Evolutionary conservation across 2,888 invertebrate species (phyloP), one percentile per base, ranked within the genome.

Genomic region (Trisateles emortualis): DNA sequence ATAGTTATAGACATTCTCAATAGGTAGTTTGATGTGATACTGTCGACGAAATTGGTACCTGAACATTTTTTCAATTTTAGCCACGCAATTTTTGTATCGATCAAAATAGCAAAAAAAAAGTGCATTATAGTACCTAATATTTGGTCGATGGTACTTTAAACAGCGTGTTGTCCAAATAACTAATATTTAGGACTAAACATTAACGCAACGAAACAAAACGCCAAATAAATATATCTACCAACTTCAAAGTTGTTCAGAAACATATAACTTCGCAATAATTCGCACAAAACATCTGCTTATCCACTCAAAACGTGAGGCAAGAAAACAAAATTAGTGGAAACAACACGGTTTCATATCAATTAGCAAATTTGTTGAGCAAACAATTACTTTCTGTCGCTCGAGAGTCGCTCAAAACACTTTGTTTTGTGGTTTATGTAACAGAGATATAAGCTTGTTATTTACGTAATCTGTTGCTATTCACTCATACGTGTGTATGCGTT

Each of bases 381-480:
- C 69, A 64, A 68, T 64, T 63, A 66, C 51, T 60, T 69, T 48
- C 39, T 39, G 50, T 53, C 58, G 54, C 57, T 59, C 59, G 43
- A 52, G 63, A 65, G 61, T 62, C 60, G 52, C 55, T 70, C 54
- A 33, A 54, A 56, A 54, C 47, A 67, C 64, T 70, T 70, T 70
- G 68, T 76, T 64, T 50, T 57, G 64, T 42, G 52, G 69, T 59
- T 66, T 59, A 60, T 59, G 52, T 51, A 60, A 68, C 52, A 51
- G 41, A 45, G 38, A 40, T 43, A 49, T 50, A 52, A 55, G 48
- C 59, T 44, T 53, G 54, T 52, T 59, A 60, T 60, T 69, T 61
- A 53, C 68, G 65, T 68, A 71, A 80, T 75, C 72, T 73, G 70
- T 71, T 69, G 68, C 59, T 64, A 70, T 68, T 72, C 67, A 66